Evolutionary conservation across 2,888 invertebrate species (phyloP).

Genomic region (Tachina lurida): DNA sequence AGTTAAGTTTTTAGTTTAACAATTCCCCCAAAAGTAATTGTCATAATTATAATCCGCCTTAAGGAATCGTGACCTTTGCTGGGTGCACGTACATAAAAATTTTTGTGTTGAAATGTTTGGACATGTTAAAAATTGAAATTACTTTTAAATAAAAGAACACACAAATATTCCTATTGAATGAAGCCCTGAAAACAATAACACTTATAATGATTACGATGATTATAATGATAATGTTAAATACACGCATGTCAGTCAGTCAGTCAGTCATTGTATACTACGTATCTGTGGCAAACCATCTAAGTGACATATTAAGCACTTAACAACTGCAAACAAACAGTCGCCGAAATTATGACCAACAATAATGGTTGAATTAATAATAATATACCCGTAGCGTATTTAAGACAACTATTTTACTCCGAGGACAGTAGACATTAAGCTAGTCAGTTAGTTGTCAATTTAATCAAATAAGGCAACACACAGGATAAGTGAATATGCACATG

Average conservation of each 20-base stretch:
- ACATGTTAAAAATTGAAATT: conserved; percentile 37
- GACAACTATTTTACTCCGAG: not conserved
- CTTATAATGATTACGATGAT: conserved; percentile 57
- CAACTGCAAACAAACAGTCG: conserved; percentile 75
- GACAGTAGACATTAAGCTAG: conserved; percentile 5
- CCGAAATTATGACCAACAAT: conserved; percentile 65
- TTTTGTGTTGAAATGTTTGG: conserved; percentile 11
- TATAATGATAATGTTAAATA: conserved; percentile 63
- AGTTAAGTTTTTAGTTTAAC: conserved; percentile 54
- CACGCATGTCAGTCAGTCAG: conserved; percentile 68
- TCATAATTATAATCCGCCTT: conserved; percentile 64
- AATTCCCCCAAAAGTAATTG: conserved; percentile 72
- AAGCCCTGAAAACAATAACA: conserved; percentile 53
- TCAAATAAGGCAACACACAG: conserved; percentile 8
- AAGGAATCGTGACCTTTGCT: conserved; percentile 67
- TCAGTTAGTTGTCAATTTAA: conserved; percentile 36
- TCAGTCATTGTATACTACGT: conserved; percentile 67
- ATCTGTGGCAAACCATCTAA: conserved; percentile 82
- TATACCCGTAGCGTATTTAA: not conserved
- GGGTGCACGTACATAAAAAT: conserved; percentile 46
- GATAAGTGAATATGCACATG: conserved; percentile 9
- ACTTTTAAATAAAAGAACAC: conserved; percentile 21
- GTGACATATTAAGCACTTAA: conserved; percentile 83
- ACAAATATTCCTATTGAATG: conserved; percentile 19
- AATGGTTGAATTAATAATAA: conserved; percentile 70